Evolutionary conservation across 2,113 vertebrate species (phyloP), one percentile per base, ranked within the genome.

Genomic region (Gambusia holbrooki): DNA sequence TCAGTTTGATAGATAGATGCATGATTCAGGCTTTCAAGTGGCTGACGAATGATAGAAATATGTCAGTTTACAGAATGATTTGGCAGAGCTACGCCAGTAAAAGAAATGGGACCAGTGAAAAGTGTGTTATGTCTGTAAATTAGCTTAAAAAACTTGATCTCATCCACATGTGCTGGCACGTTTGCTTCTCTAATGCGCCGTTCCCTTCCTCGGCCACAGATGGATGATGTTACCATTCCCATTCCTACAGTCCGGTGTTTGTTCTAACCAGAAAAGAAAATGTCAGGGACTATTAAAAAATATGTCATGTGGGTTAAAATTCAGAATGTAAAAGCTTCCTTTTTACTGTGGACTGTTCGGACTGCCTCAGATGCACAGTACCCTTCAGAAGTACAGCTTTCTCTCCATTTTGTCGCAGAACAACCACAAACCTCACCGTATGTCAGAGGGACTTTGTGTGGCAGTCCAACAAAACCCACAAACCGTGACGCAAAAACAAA

Each of bases 101-200:
- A 62, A n/a, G 40, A 62, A 51, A 61, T 40, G 19, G 17, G 35
- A 35, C 25, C 9, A 62, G 6, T 71, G 40, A 63, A 35, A 54
- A 22, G 12, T 70, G 29, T 71, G 29, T 71, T 72, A 54, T 76
- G 40, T 58, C 54, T 27, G 45, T 45, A 74, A 45, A 70, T 66
- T 10, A 25, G 62, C 27, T 63, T 69, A 37, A 69, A 68, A 69
- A 58, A 63, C 48, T 54, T 45, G 66, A 74, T 42, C 66, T 74
- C 29, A 70, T 37, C 37, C 42, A 60, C 58, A 32, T 60, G 42
- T 63, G 22, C 48, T 32, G 61, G 25, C 15, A 22, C 22, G 33
- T 74, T 78, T 54, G 9, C 10, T 32, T 48, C 66, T 32, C 0
- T 33, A 66, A 37, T 70, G 30, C 22, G 15, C n/a, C 25, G 65